Base-by-base conservation (phyloP, 2,113 vertebrate species). In the Sphaerodactylus townsendi region DNA sequence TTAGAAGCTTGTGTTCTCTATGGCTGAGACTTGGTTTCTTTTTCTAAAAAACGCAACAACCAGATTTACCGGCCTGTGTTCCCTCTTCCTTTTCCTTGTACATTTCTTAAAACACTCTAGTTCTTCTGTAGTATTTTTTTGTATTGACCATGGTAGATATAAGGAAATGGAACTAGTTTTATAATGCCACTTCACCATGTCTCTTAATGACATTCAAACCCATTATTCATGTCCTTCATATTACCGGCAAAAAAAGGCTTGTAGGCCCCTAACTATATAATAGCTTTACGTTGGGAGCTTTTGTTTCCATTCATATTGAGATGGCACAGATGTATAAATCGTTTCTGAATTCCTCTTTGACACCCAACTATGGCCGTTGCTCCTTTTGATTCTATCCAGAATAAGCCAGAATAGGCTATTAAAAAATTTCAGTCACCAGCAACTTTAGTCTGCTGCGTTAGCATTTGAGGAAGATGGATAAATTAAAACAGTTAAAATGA, bases 311-410 rank as follows among this genome's bases (percentile, higher is more conserved):
- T 91, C 84, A 30, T 48, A 85, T 25, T 79, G 90, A 87, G 91
- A 91, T 91, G 81, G 85, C 91, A 87, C 89, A 93, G 89, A 91
- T 91, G 89, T 85, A 88, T 88, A 30, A 39, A 11, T 28, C 88
- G 89, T 82, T 65, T 86, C 72, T 65, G 89, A 74, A 30, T 77
- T 83, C 87, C 86, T 87, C 85, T 90, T 59, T 91, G 39, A 72
- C 83, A 50, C 50, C 73, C 25, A 81, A 64, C 86, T 81, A 86
- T 89, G 87, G 87, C 80, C 10, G 0, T 83, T 76, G 46, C 71
- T 88, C 62, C 84, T 88, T 87, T 87, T 85, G 90, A 72, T 93
- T 77, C 56, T 84, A 85, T 89, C 84, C 84, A 76, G 78, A 76
- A 79, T 82, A 87, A 86, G 88, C 90, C 83, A 84, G 35, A 82